Percentiles rank a stretch among this genome's conserved stretches.
Evolutionary conservation across 2,797 vertebrate genomes (phyloP).

Genomic region (Hyperoplus lanceolatus): DNA sequence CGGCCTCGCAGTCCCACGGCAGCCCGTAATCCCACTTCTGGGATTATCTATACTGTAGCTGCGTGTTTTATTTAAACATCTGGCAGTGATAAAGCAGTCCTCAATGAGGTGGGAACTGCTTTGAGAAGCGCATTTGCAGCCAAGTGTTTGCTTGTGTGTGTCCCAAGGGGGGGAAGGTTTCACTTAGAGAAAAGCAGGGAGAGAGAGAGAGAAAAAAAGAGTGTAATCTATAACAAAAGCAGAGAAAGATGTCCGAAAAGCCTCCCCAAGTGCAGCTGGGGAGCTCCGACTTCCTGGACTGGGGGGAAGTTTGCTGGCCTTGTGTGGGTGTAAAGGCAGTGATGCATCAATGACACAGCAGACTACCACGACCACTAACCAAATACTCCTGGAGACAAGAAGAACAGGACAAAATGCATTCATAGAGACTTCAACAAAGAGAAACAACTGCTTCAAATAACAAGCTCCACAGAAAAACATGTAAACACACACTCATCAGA

Average conservation of each 20-base stretch:
- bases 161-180: slow-evolving; percentile 52
- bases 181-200: slow-evolving; percentile 28
- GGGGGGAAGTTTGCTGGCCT: slow-evolving; percentile 63
- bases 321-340: slow-evolving; percentile 79
- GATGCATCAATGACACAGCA: slow-evolving; percentile 74
- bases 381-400: slow-evolving; percentile 48
- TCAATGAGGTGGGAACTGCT: slow-evolving; percentile 76
- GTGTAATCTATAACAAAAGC: slow-evolving; percentile 67
- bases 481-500: slow-evolving; percentile 22
- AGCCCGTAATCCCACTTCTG: slow-evolving; percentile 67
- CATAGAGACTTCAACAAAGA: slow-evolving; percentile 17
- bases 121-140: slow-evolving; percentile 62
- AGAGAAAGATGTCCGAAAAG: slow-evolving; percentile 63
- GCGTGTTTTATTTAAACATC: slow-evolving; percentile 85
- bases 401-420: slow-evolving; percentile 11
- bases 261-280: slow-evolving; percentile 78
- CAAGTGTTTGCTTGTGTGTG: slow-evolving; percentile 56
- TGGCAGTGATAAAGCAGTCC: slow-evolving; percentile 77
- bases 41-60: slow-evolving; percentile 75
- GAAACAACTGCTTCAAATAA: slow-evolving; percentile 40
- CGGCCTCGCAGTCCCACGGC: slow-evolving; percentile 43
- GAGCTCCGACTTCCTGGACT: slow-evolving; percentile 76
- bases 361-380: slow-evolving; percentile 60
- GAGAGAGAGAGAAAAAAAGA: not conserved
- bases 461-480: slow-evolving; percentile 33